These are phyloP conservation scores for Petrophora chlorosata DNA, from an alignment of 2,888 invertebrate genomes.

Conservation along the genomic window DNA sequence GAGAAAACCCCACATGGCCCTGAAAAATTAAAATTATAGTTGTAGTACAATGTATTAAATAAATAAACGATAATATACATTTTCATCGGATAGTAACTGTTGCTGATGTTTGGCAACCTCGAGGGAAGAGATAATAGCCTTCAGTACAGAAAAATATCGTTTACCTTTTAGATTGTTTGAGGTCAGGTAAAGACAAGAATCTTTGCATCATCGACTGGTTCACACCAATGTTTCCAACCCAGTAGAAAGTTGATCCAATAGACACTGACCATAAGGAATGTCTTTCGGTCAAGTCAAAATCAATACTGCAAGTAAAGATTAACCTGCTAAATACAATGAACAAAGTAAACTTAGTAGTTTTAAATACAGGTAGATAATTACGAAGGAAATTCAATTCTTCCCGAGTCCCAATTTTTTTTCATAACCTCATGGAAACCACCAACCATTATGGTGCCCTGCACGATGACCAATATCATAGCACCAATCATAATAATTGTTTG, in stretches of 20 bases:
- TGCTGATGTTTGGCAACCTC: too few relatives aligned
- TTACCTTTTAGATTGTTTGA: slow-evolving; percentile 85
- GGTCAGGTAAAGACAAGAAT: slow-evolving; percentile 87
- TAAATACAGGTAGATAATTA: slow-evolving; percentile 39
- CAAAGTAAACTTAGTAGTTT: too few relatives aligned
- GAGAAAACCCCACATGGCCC: slow-evolving; percentile 88
- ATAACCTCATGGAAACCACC: slow-evolving; percentile 86
- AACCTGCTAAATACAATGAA: not conserved
- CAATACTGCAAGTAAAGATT: slow-evolving; percentile 73
- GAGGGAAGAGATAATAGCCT: too few relatives aligned
- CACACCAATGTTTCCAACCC: slow-evolving; percentile 88
- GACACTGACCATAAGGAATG: slow-evolving; percentile 89
- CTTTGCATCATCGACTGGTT: slow-evolving; percentile 93
- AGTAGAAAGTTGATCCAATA: slow-evolving; percentile 88
- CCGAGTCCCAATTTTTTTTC: slow-evolving; percentile 82
- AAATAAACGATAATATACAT: too few relatives aligned
- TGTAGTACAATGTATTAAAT: not conserved
- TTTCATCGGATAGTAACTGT: too few relatives aligned
- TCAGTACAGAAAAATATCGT: too few relatives aligned
- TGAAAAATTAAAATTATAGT: slow-evolving; percentile 52
- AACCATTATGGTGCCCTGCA: slow-evolving; percentile 86
- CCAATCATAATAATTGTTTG: slow-evolving; percentile 88
- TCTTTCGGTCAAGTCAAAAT: slow-evolving; percentile 87
- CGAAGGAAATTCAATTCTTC: slow-evolving; percentile 85
- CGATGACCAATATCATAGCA: slow-evolving; percentile 85